Evolutionary conservation across 2,888 invertebrate genomes (phyloP), one percentile per base, ranked within the genome.

Genomic region (Sarcophaga subvicina): DNA sequence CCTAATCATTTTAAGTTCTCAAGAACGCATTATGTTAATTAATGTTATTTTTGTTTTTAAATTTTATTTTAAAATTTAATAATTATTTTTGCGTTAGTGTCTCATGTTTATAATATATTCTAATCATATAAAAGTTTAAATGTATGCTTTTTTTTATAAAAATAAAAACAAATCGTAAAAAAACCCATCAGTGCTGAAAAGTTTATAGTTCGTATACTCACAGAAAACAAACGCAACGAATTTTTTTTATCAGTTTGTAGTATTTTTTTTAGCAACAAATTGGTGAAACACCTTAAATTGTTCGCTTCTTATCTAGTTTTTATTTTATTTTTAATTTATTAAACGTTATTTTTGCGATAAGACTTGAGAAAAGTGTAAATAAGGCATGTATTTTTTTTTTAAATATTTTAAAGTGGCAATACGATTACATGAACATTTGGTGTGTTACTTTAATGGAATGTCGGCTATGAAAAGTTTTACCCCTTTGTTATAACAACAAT

Each of bases 291-390:
- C 75, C 75, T 76, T 64, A 66, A 76, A 4, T 49, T 66, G 47
- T 76, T 54, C 64, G 64, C 25, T 66, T 76, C 75, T 76, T 76
- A 76, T 76, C 75, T 49, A 25, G n/a, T 27, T 71, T 71, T 27
- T 17, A 5, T 22, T 69, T 14, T 69, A n/a, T 69, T 49, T 22
- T 75, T 25, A 49, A 63, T 75, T 75, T 75, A 62, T 73, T 73
- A 47, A 73, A 45, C 62, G 5, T 49, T 37, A 20, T 60, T 72
- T 73, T 63, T 63, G 17, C 47, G 73, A 73, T 73, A 73, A 73
- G 60, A 45, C 37, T 59, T 10, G 59, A 62, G 25, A n/a, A 63
- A 64, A 47, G 25, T 49, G 49, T 64, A 75, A 75, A 47, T 49
- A 54, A 11, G 27, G n/a, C 25, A 8, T 20, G 37, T 37, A 37